Conservation (phyloP, 2,113 vertebrate genomes). For the Carlito syrichta region DNA sequence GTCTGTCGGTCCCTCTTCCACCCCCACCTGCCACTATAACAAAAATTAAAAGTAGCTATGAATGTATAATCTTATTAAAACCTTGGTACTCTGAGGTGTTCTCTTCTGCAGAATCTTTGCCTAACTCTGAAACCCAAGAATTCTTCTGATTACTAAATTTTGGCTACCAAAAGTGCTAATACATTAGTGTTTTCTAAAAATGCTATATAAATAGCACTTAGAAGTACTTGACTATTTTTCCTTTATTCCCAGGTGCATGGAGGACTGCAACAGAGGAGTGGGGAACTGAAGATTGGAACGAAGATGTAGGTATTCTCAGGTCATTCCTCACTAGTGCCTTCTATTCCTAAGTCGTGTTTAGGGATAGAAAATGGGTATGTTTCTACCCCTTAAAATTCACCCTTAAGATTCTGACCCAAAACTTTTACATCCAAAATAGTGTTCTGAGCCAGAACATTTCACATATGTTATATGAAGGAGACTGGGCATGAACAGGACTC, state of each 20-base stretch:
- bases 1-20: neutral
- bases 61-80: slow-evolving; percentile 54
- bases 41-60: slow-evolving; percentile 3
- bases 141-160: slow-evolving; percentile 50
- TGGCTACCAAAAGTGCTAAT: slow-evolving; percentile 32
- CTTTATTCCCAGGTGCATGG: slow-evolving; percentile 89
- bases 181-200: neutral
- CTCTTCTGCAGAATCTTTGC: slow-evolving; percentile 8
- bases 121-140: slow-evolving; percentile 10
- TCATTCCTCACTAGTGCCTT: slow-evolving; percentile 39
- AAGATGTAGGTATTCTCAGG: slow-evolving; percentile 91
- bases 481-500: slow-evolving; percentile 69
- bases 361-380: slow-evolving; percentile 66
- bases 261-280: slow-evolving; percentile 94
- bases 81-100: neutral
- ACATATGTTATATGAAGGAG: slow-evolving; percentile 72
- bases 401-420: slow-evolving; percentile 70
- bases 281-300: slow-evolving; percentile 99
- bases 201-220: neutral
- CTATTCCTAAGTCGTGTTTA: slow-evolving; percentile 66
- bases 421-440: slow-evolving; percentile 76
- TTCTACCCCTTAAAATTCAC: slow-evolving; percentile 62
- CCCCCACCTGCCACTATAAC: neutral
- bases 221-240: neutral
- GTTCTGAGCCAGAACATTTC: slow-evolving; percentile 73